Percentiles rank a stretch among this genome's conserved stretches.
Conservation (phyloP, 1,140 invertebrate genomes). For the Drosophila pallidifrons region DNA sequence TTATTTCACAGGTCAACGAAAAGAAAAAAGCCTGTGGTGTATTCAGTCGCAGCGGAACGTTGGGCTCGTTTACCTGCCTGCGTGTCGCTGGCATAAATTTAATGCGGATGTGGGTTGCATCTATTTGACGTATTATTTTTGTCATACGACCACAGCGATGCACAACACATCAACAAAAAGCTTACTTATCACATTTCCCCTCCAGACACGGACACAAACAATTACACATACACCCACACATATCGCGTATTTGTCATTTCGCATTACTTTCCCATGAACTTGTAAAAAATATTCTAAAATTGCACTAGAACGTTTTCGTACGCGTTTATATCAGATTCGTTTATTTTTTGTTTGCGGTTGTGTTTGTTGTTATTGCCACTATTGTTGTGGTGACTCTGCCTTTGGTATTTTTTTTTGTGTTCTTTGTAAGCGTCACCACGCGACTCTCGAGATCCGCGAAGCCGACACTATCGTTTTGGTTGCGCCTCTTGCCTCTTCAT, state of each 20-base stretch:
- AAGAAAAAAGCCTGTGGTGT: constrained; percentile 50
- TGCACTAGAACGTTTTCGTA: constrained; percentile 61
- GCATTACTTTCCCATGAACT: constrained; percentile 74
- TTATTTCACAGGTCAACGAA: constrained; percentile 65
- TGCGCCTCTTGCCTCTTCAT: constrained; percentile 17
- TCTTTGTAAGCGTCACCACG: constrained; percentile 42
- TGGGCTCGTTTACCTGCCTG: constrained; percentile 40
- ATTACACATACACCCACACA: constrained; percentile 16
- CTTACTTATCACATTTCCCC: constrained; percentile 67
- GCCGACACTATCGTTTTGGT: constrained; percentile 42
- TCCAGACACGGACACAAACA: constrained; percentile 26
- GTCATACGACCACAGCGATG: constrained; percentile 49
- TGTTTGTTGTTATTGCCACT: constrained; percentile 8
- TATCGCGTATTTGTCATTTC: constrained; percentile 44
- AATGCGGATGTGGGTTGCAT: constrained; percentile 34
- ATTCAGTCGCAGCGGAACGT: constrained; percentile 46
- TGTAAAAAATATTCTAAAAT: constrained; percentile 78
- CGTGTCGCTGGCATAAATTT: constrained; percentile 47
- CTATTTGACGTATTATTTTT: constrained; percentile 62
- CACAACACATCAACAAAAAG: constrained; percentile 34
- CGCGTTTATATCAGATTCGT: constrained; percentile 55
- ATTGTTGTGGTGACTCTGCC: constrained; percentile 50
- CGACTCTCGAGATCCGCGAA: constrained; percentile 33
- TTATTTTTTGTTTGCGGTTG: constrained; percentile 24
- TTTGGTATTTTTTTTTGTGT: constrained; percentile 15